These are phyloP conservation scores for Cotesia congregata DNA, from an alignment of 2,888 invertebrate species.

Conservation along the genomic window DNA sequence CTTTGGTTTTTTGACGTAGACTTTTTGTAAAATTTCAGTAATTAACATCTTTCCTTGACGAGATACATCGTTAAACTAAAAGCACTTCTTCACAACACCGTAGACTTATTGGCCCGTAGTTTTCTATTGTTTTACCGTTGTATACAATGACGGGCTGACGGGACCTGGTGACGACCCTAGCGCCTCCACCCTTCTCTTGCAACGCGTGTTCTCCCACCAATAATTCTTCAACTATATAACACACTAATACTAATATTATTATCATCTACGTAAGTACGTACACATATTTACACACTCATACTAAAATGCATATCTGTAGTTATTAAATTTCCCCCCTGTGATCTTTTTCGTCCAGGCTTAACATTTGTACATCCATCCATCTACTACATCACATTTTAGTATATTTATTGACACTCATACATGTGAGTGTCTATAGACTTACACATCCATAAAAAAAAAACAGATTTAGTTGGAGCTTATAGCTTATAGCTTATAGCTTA, in stretches of 20 bases:
- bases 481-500: background rate
- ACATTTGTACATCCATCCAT: background rate
- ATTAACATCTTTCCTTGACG: conserved; percentile 35
- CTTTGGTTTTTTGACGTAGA: conserved; percentile 5
- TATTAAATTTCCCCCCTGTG: conserved; percentile 6
- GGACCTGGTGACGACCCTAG: conserved; percentile 58
- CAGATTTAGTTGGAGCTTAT: background rate
- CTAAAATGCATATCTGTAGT: background rate
- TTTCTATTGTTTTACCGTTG: conserved; percentile 68
- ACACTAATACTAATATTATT: background rate
- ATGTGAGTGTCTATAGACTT: conserved; percentile 5
- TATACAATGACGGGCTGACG: conserved; percentile 60
- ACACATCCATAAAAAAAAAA: background rate
- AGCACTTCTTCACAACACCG: conserved; percentile 48
- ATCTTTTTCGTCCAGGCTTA: conserved; percentile 11
- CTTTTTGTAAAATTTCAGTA: background rate
- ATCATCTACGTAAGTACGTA: background rate
- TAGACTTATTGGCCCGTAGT: conserved; percentile 62
- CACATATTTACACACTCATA: background rate
- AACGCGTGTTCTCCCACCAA: conserved; percentile 33
- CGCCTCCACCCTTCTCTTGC: conserved; percentile 51
- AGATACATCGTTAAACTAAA: conserved; percentile 54
- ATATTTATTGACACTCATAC: conserved; percentile 14
- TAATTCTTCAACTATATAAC: background rate
- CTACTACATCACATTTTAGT: background rate